Evolutionary conservation across 2,113 vertebrate genomes (phyloP), one percentile per base, ranked within the genome.

Genomic region (Eublepharis macularius): DNA sequence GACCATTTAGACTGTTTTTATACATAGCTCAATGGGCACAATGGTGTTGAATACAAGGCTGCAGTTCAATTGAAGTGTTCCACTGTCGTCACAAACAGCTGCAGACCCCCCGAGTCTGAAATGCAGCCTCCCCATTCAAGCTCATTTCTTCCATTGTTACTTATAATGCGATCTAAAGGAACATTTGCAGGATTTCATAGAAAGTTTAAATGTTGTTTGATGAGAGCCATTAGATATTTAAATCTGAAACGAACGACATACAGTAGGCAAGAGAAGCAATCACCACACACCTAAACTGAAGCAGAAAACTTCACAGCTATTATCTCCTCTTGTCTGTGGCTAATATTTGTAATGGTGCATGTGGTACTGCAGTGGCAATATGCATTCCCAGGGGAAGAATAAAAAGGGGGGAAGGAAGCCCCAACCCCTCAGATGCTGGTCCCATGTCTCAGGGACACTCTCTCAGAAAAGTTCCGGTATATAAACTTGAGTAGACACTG

Each of bases 201-300:
- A 86, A 95, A 96, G 95, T 83, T 94, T 82, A 94, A 95, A 91
- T 90, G 95, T 88, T 88, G 94, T 92, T 94, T 96, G 95, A 95
- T 96, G 95, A 95, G 95, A 93, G 86, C 92, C 94, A 93, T 94
- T 93, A 90, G 93, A 85, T 91, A 93, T 95, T 96, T 94, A 93
- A 95, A 94, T 94, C 89, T 80, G 49, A 84, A 93, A 78, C 21
- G 92, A 90, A 92, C 39, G 60, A 21, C 89, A 78, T 1, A 24
- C 57, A 41, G 86, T 4, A 88, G 84, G 92, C 51, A 66, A 90
- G 88, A 85, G 90, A 89, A 87, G 94, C 88, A 92, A 92, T 89
- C 93, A 88, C 54, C 3, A 93, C 65, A 49, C 94, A 92, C 84
- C 88, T 80, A 79, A 85, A 54, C 32, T 5, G 24, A 76, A 89